Base-by-base conservation (phyloP, 2,888 invertebrate species). In the Diadegma fenestrale region DNA sequence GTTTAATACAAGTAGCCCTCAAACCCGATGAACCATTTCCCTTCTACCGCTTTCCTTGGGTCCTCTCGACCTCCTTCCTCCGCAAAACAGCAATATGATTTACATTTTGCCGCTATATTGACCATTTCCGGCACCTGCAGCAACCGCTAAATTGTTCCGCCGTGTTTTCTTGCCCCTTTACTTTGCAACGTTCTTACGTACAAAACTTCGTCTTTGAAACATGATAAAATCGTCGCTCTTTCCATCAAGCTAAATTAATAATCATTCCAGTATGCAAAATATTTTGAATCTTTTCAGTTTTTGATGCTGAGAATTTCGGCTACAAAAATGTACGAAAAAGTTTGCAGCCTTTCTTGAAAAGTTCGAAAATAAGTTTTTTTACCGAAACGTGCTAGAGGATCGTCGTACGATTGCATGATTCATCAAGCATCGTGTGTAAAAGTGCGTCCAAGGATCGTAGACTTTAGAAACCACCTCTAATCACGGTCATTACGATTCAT, bases 71-170 rank as follows among this genome's bases (percentile, higher is more conserved):
- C 48, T 81, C 75, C 48, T 66, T 76, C 63, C 85, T 76, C 58
- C 58, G 48, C 75, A 61, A 90, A 91, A 90, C 89, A 90, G 92
- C 92, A 93, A 93, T 93, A 92, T 92, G 93, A 94, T 94, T 93
- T 93, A 93, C 93, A 94, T 94, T 93, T 94, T 93, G 90, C 88
- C 90, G 91, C 90, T 92, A 93, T 93, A 94, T 93, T 92, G 94
- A 94, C 94, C 93, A 93, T 94, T 94, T 92, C 90, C 90, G 92
- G 89, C 93, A 93, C 93, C 94, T 93, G 93, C 92, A 93, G 87
- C 93, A 90, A 90, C 89, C 88, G 88, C 82, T 72, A 76, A 84
- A 81, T 89, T 88, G 78, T 86, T 80, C 86, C 79, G 81, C 89
- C 86, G 88, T 88, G 85, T 63, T 64, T 87, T 83, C 68, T 80